These are phyloP conservation scores for Heterotis niloticus DNA, from an alignment of 2,113 vertebrate genomes.

Conservation along the genomic window DNA sequence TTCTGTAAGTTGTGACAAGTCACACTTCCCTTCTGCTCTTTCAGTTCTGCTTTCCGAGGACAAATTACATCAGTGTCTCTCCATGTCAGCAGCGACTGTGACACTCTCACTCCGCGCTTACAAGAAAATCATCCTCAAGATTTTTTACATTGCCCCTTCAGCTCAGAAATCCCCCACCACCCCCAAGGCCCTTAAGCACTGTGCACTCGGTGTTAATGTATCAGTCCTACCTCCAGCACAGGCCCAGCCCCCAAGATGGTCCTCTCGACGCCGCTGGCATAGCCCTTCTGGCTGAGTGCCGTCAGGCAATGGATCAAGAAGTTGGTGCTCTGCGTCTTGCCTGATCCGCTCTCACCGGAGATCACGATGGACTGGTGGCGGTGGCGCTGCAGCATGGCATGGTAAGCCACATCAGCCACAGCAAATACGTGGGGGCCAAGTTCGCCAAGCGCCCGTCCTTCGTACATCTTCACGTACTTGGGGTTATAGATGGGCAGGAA, in stretches of 20 bases:
- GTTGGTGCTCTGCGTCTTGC: slow-evolving; percentile 92
- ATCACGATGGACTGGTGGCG: slow-evolving; percentile 87
- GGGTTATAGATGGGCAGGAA: slow-evolving; percentile 93
- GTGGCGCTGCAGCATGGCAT: slow-evolving; percentile 77
- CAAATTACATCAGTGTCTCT: neutral
- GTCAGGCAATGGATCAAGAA: slow-evolving; percentile 94
- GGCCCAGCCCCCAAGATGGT: slow-evolving; percentile 89
- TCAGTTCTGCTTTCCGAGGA: neutral
- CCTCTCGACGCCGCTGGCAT: slow-evolving; percentile 79
- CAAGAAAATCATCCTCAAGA: neutral
- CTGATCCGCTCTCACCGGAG: slow-evolving; percentile 88
- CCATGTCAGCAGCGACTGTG: neutral
- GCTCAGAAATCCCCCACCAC: neutral
- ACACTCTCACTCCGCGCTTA: neutral
- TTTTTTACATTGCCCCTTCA: neutral
- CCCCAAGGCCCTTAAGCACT: neutral
- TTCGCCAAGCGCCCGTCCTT: slow-evolving; percentile 85
- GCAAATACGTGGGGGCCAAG: slow-evolving; percentile 91
- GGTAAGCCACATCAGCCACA: slow-evolving; percentile 81
- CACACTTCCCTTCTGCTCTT: neutral
- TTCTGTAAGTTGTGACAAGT: neutral
- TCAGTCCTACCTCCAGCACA: slow-evolving; percentile 80
- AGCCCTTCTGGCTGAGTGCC: slow-evolving; percentile 85
- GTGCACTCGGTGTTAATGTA: neutral
- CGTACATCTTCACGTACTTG: slow-evolving; percentile 89